Evolutionary conservation across 2,888 invertebrate species (phyloP), one percentile per base, ranked within the genome.

Genomic region (Eremobia ochroleuca): DNA sequence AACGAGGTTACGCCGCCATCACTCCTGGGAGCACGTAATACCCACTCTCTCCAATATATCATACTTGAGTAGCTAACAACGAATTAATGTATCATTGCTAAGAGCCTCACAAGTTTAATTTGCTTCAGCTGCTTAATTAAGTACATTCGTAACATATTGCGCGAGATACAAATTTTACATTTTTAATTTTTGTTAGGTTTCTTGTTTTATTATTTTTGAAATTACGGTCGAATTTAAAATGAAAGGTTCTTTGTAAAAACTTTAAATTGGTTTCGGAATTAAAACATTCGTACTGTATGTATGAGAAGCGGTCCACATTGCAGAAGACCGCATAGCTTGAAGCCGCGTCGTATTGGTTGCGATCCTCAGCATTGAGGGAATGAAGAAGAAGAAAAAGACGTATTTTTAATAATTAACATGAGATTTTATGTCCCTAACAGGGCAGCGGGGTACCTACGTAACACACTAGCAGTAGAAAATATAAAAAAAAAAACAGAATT

Each of bases 21-120:
- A 76, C 84, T 72, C 85, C 43, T 3, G 79, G 61, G 77, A 84
- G 67, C 82, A 76, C 78, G 78, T 79, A 81, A 70, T 70, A 79
- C 79, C 68, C 69, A 70, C 59, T 77, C 78, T 62, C 80, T 52
- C 69, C 76, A 62, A 77, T 84, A 80, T 81, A 87, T 81, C 87
- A 82, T 76, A 61, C 85, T 73, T 71, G 77, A 83, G 75, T 82
- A 85, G 69, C 85, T 73, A 75, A 76, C 85, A 85, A 74, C 80
- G 77, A 72, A 84, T 87, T 83, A 83, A 79, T 81, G 73, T 85
- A 74, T 87, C 86, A 86, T 85, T 82, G 70, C 77, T 87, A 77
- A 82, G 79, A 88, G 81, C 79, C 76, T 81, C 89, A 85, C 82
- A 69, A 79, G 66, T 82, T 79, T 69, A 82, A 84, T 78, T 81